phyloP scores from a whole-genome alignment of 2,797 vertebrate species.

The Ctenopoma kingsleyae region DNA sequence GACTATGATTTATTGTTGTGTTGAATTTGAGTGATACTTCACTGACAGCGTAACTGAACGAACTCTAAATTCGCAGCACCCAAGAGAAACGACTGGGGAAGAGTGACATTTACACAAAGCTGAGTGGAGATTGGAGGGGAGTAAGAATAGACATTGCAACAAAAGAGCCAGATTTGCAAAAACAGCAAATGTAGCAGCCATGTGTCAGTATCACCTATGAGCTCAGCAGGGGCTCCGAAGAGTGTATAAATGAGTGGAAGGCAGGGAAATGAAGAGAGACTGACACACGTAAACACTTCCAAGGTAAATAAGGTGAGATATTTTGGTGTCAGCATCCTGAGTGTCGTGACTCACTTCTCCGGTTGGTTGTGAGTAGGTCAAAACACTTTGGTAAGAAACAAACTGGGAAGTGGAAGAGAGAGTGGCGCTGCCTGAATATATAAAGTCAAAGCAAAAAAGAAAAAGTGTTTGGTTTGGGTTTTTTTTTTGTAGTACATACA shows the following conservation, averaged over 20 bases:
- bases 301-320: slow-evolving; percentile 71
- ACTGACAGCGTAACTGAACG: slow-evolving; percentile 71
- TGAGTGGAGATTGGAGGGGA: slow-evolving; percentile 69
- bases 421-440: slow-evolving; percentile 35
- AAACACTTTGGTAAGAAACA: slow-evolving; percentile 56
- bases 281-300: slow-evolving; percentile 60
- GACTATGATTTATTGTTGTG: slow-evolving; percentile 74
- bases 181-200: slow-evolving; percentile 61
- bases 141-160: slow-evolving; percentile 70
- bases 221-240: slow-evolving; percentile 60
- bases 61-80: slow-evolving; percentile 61
- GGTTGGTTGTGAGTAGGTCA: slow-evolving; percentile 59
- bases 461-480: background rate
- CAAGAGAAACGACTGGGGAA: slow-evolving; percentile 63
- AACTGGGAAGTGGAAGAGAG: slow-evolving; percentile 22
- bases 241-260: slow-evolving; percentile 55
- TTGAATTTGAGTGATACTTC: slow-evolving; percentile 76
- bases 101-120: slow-evolving; percentile 80
- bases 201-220: slow-evolving; percentile 74
- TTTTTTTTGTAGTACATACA: background rate
- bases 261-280: slow-evolving; percentile 52
- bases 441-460: slow-evolving; percentile 40
- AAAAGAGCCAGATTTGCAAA: slow-evolving; percentile 70
- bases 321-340: slow-evolving; percentile 65
- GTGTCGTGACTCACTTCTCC: slow-evolving; percentile 58